phyloP scores from a whole-genome alignment of 92 coral and sea anemone species.

The Heliopora coerulea region DNA sequence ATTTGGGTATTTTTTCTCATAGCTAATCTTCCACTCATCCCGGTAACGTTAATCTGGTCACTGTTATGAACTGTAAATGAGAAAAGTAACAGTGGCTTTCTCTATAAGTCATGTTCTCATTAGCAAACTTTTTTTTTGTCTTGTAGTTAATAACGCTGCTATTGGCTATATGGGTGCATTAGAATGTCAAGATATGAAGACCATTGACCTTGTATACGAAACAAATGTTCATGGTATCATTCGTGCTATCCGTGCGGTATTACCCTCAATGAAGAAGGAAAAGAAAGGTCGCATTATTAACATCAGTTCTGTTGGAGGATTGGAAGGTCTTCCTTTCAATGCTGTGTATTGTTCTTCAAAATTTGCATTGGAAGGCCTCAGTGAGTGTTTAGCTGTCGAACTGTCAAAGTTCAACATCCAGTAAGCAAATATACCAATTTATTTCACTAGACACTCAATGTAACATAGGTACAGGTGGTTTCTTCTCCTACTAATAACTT shows the following conservation, averaged over 20 bases:
- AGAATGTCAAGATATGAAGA: slow-evolving; percentile 62
- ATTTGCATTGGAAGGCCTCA: slow-evolving; percentile 85
- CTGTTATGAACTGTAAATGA: too few species aligned
- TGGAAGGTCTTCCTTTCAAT: slow-evolving; percentile 70
- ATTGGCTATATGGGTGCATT: slow-evolving; percentile 75
- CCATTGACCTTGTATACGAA: slow-evolving; percentile 63
- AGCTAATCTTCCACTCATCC: too few species aligned
- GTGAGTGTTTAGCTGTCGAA: slow-evolving; percentile 75
- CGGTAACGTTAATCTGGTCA: too few species aligned
- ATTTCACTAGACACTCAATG: background rate
- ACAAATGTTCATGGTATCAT: slow-evolving; percentile 73
- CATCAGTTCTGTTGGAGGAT: slow-evolving; percentile 69
- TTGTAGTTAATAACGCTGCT: slow-evolving; percentile 86
- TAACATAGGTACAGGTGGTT: background rate
- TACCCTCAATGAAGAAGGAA: slow-evolving; percentile 80
- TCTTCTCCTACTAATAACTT: too few species aligned
- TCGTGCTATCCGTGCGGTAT: slow-evolving; percentile 66
- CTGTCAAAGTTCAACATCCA: background rate
- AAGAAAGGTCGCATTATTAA: slow-evolving; percentile 74
- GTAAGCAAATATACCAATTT: background rate
- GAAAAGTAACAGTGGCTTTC: too few species aligned
- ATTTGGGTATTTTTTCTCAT: too few species aligned
- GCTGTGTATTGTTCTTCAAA: slow-evolving; percentile 86
- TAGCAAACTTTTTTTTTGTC: background rate
- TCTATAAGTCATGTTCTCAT: background rate